phyloP scores from a whole-genome alignment of 2,797 vertebrate species.

The Myioborus melanocephalus region DNA sequence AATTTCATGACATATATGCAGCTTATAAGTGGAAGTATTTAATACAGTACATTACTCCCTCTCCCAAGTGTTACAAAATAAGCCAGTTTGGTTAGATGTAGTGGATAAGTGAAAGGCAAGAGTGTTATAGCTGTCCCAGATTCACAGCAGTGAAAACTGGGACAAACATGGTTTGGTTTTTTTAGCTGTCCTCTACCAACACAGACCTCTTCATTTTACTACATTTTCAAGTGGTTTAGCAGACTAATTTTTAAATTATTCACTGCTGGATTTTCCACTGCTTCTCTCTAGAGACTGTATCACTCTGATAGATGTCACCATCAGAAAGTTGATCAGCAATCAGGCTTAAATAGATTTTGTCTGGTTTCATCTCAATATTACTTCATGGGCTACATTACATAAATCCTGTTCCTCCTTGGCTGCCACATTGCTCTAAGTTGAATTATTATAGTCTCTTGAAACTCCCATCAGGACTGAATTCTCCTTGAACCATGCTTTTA shows the following conservation, averaged over 20 bases:
- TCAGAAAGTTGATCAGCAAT: neutral
- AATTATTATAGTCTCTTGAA: neutral
- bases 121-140: neutral
- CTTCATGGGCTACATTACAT: neutral
- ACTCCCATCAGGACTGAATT: neutral
- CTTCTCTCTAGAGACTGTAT: neutral
- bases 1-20: neutral
- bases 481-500: neutral
- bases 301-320: neutral
- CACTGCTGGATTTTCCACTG: neutral
- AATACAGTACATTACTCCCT: neutral
- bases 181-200: neutral
- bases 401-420: neutral
- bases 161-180: neutral
- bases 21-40: neutral
- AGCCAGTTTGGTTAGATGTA: neutral
- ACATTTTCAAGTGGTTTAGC: neutral
- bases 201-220: neutral
- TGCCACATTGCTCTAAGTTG: neutral
- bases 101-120: neutral
- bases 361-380: neutral
- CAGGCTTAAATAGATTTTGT: neutral
- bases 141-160: neutral
- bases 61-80: neutral
- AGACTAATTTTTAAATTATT: constrained; percentile 8